Evolutionary conservation across 2,888 invertebrate genomes (phyloP).

Genomic region (Falcaria lacertinaria): DNA sequence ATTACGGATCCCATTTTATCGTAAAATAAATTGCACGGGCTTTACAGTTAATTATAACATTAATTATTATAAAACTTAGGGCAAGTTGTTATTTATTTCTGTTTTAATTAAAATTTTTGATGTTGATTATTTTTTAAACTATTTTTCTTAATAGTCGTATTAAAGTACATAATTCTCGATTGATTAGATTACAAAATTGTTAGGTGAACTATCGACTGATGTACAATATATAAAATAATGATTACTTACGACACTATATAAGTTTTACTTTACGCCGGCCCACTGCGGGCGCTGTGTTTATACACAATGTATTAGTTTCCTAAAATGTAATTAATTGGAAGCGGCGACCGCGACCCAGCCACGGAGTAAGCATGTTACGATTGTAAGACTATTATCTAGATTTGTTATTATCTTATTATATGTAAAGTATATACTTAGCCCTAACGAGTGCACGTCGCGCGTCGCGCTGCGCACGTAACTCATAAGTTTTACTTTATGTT

Average conservation of each 20-base stretch:
- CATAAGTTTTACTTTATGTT: constrained; percentile 54
- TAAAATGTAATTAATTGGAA: constrained; percentile 73
- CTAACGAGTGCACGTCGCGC: constrained; percentile 41
- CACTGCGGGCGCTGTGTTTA: constrained; percentile 54
- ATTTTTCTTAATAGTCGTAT: constrained; percentile 67
- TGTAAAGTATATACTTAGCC: constrained; percentile 67
- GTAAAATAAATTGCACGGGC: constrained; percentile 77
- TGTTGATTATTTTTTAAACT: constrained; percentile 78
- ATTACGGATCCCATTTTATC: constrained; percentile 71
- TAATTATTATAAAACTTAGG: constrained; percentile 77
- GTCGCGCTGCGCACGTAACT: constrained; percentile 29
- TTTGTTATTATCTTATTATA: constrained; percentile 68
- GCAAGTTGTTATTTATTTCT: constrained; percentile 83
- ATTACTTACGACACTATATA: constrained; percentile 75
- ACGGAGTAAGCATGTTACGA: constrained; percentile 69
- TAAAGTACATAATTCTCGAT: constrained; percentile 77
- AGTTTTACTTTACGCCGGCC: constrained; percentile 64
- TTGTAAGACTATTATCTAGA: constrained; percentile 78
- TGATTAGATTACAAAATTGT: constrained; percentile 76
- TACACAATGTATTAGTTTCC: constrained; percentile 73
- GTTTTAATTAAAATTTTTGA: constrained; percentile 74
- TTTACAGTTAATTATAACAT: constrained; percentile 78
- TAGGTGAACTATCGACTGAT: constrained; percentile 78
- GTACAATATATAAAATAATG: constrained; percentile 77
- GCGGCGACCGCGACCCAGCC: constrained; percentile 67